These are phyloP conservation scores for Hyles euphorbiae DNA, from an alignment of 1,140 invertebrate genomes.

Conservation along the genomic window DNA sequence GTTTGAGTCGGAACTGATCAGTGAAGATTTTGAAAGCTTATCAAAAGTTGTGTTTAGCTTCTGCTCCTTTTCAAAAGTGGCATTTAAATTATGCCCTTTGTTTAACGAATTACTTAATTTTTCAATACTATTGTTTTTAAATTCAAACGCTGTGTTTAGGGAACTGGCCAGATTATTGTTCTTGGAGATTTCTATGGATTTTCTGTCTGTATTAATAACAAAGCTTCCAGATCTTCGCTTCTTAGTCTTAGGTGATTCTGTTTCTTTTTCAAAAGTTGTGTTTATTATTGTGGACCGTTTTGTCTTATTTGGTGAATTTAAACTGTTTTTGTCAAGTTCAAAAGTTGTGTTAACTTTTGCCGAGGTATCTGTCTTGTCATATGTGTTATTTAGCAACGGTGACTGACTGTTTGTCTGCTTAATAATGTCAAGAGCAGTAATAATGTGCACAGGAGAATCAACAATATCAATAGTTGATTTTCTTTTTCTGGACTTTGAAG, in stretches of 20 bases:
- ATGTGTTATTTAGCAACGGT: background rate
- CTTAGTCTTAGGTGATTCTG: background rate
- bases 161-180: no score
- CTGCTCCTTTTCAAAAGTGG: conserved; percentile 1
- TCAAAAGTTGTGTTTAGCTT: conserved; percentile 18
- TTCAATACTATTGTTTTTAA: background rate
- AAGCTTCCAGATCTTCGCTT: background rate
- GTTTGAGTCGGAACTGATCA: conserved; percentile 40
- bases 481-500: background rate
- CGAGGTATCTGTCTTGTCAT: conserved; percentile 7
- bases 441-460: background rate
- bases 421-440: background rate
- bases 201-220: background rate
- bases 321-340: conserved; percentile 6
- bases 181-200: background rate
- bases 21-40: conserved; percentile 29
- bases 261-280: conserved; percentile 4
- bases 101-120: no score
- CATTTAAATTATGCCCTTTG: background rate
- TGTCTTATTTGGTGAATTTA: background rate
- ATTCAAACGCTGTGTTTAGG: background rate
- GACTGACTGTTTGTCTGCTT: no score
- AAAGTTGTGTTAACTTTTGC: conserved; percentile 13
- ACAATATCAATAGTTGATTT: conserved; percentile 6
- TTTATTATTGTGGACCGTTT: conserved; percentile 5